Evolutionary conservation across 2,797 vertebrate genomes (phyloP).

Genomic region (Sparus aurata): DNA sequence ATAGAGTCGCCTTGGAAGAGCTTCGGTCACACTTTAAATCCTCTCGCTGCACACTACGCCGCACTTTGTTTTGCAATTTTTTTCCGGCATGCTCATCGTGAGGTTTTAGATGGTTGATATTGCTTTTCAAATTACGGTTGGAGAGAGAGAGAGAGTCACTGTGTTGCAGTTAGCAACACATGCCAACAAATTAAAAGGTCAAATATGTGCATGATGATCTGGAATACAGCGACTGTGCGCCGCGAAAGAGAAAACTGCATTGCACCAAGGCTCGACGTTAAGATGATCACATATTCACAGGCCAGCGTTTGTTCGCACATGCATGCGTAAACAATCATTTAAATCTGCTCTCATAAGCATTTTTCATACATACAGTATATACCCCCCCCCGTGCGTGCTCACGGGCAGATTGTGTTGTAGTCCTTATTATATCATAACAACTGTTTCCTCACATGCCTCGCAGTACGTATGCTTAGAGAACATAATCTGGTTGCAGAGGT

Average conservation of each 20-base stretch:
- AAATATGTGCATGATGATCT: slow-evolving; percentile 17
- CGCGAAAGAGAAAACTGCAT: slow-evolving; percentile 33
- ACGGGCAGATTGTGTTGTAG: slow-evolving; percentile 28
- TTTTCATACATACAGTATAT: slow-evolving; percentile 39
- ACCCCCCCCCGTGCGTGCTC: slow-evolving; percentile 1
- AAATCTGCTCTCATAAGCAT: slow-evolving; percentile 63
- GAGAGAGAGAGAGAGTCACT: slow-evolving; percentile 16
- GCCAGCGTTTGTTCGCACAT: slow-evolving; percentile 47
- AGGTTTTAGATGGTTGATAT: slow-evolving; percentile 47
- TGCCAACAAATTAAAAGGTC: slow-evolving; percentile 29
- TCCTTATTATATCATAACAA: slow-evolving; percentile 32
- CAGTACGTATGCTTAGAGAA: slow-evolving; percentile 27
- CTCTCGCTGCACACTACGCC: slow-evolving; percentile 22
- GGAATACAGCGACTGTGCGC: slow-evolving; percentile 11
- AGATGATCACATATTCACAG: slow-evolving; percentile 51
- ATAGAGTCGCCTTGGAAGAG: slow-evolving; percentile 48
- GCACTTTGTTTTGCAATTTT: slow-evolving; percentile 26
- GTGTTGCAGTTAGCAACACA: slow-evolving; percentile 5
- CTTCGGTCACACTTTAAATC: slow-evolving; percentile 66
- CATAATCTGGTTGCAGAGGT: slow-evolving; percentile 21
- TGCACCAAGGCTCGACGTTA: slow-evolving; percentile 46
- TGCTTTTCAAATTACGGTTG: slow-evolving; percentile 41
- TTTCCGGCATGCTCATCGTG: slow-evolving; percentile 42
- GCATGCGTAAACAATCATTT: slow-evolving; percentile 59
- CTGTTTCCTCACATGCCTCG: slow-evolving; percentile 16